Conservation (phyloP, 2,888 invertebrate species). For the Dendrolimus houi region DNA sequence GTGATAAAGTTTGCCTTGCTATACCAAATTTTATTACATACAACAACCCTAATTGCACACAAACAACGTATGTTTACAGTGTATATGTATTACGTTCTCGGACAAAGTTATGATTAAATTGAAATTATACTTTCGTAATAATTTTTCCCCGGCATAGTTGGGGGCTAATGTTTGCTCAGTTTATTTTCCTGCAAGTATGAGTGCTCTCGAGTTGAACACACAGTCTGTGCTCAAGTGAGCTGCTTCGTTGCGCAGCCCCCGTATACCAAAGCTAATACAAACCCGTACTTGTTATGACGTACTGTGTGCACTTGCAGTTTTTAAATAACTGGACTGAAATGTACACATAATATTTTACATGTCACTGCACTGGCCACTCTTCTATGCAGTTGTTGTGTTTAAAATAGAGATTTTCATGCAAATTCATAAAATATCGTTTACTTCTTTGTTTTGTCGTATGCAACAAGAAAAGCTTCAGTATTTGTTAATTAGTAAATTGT, state of each 20-base stretch:
- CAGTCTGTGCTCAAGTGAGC: conserved; percentile 51
- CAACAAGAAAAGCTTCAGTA: no score
- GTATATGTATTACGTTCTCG: conserved; percentile 3
- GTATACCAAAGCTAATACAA: conserved; percentile 50
- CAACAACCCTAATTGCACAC: no score
- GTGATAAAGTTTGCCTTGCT: no score
- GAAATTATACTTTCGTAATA: conserved; percentile 45
- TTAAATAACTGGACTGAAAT: neutral
- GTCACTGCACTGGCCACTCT: neutral
- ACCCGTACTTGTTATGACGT: conserved; percentile 37
- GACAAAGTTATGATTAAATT: conserved; percentile 11
- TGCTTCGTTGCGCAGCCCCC: conserved; percentile 40
- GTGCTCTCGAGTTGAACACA: conserved; percentile 57
- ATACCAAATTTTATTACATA: no score
- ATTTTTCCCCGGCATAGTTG: conserved; percentile 42
- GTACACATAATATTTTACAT: neutral
- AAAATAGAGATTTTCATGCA: neutral
- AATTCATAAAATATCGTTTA: neutral
- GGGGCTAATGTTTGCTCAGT: conserved; percentile 58
- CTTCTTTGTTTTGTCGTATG: neutral
- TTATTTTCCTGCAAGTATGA: conserved; percentile 57
- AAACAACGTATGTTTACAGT: no score
- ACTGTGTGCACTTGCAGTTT: conserved; percentile 25
- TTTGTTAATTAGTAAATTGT: no score
- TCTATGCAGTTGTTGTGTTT: neutral